phyloP scores from a whole-genome alignment of 2,113 vertebrate species.

The Ammospiza nelsoni region DNA sequence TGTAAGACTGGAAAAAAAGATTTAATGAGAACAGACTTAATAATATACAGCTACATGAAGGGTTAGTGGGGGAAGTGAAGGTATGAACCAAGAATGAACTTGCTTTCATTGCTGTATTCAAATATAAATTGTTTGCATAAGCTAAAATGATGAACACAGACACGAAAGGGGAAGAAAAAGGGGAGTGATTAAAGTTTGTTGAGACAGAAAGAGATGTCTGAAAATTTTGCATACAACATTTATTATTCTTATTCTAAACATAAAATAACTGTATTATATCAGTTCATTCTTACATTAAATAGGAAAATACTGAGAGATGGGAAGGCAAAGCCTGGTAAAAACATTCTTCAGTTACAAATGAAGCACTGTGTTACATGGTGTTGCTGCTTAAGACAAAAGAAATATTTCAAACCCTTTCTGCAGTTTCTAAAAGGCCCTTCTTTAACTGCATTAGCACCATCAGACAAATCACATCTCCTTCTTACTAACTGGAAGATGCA shows the following conservation, averaged over 20 bases:
- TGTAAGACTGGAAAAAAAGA: neutral
- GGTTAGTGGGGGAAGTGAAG: neutral
- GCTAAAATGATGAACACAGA: neutral
- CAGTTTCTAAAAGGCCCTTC: neutral
- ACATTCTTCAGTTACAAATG: neutral
- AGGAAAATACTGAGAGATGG: neutral
- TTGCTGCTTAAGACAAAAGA: neutral
- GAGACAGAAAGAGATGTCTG: neutral
- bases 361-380: neutral
- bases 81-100: neutral
- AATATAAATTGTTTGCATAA: slow-evolving; percentile 13
- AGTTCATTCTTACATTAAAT: neutral
- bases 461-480: neutral
- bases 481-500: slow-evolving; percentile 21
- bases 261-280: neutral
- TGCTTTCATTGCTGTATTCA: neutral
- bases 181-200: neutral
- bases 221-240: neutral
- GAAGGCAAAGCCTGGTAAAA: neutral
- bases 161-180: neutral
- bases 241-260: neutral
- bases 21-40: neutral
- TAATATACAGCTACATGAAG: neutral
- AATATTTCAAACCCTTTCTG: neutral
- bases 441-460: neutral